Evolutionary conservation across 2,797 vertebrate genomes (phyloP).

Genomic region (Natrix natrix): DNA sequence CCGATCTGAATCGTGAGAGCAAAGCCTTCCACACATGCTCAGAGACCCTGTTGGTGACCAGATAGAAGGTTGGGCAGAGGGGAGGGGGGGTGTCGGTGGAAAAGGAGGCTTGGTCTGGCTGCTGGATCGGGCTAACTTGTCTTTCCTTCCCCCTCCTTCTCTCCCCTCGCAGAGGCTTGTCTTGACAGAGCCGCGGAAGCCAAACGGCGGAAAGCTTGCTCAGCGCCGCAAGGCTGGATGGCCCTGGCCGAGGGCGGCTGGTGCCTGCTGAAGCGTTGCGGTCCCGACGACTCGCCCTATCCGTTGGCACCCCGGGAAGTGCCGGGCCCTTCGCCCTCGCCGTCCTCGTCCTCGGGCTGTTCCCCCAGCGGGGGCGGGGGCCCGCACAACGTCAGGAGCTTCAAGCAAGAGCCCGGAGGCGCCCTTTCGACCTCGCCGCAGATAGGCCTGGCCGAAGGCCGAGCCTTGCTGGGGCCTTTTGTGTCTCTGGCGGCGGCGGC

Average conservation of each 20-base stretch:
- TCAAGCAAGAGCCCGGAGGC: slow-evolving; percentile 78
- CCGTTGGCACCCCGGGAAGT: slow-evolving; percentile 77
- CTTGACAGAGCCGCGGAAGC: background rate
- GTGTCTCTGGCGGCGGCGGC: slow-evolving; percentile 81
- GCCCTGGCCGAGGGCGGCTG: slow-evolving; percentile 94
- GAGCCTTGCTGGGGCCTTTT: slow-evolving; percentile 80
- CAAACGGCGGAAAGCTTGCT: slow-evolving; percentile 45
- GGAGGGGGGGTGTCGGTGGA: background rate
- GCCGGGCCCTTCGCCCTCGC: slow-evolving; percentile 61
- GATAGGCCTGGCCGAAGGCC: slow-evolving; percentile 69
- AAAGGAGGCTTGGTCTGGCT: background rate
- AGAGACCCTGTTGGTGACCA: background rate
- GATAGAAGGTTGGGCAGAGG: background rate
- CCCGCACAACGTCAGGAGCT: slow-evolving; percentile 69
- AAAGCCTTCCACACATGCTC: background rate
- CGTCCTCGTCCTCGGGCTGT: slow-evolving; percentile 60
- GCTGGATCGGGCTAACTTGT: slow-evolving; percentile 34
- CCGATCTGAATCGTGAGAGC: background rate
- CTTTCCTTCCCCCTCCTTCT: background rate
- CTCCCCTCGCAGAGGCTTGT: background rate
- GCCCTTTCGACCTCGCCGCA: slow-evolving; percentile 63
- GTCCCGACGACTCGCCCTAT: slow-evolving; percentile 77
- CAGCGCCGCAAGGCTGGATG: slow-evolving; percentile 83
- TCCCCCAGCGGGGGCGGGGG: slow-evolving; percentile 71
- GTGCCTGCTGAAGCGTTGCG: slow-evolving; percentile 91